These are phyloP conservation scores for Teinopalpus imperialis DNA, from an alignment of 2,888 invertebrate genomes.

Conservation along the genomic window DNA sequence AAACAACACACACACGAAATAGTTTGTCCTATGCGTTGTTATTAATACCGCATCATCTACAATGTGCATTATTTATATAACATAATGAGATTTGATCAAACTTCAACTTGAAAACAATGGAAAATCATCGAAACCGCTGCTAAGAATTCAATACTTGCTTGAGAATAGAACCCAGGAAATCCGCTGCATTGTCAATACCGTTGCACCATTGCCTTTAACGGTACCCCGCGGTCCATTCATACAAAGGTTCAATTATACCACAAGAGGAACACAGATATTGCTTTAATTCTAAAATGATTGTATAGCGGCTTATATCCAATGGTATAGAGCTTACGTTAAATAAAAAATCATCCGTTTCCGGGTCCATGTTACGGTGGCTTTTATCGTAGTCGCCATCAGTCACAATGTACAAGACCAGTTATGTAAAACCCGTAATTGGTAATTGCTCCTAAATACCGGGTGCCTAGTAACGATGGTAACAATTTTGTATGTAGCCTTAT, in stretches of 20 bases:
- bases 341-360: constrained; percentile 30
- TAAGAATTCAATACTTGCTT: constrained; percentile 54
- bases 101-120: constrained; percentile 25
- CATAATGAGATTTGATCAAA: no score
- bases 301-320: constrained; percentile 37
- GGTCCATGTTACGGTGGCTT: constrained; percentile 40
- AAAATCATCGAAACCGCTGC: constrained; percentile 15
- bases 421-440: constrained; percentile 28
- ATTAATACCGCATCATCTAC: no score
- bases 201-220: constrained; percentile 58
- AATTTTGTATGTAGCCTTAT: constrained; percentile 32
- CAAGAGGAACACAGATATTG: constrained; percentile 69
- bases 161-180: constrained; percentile 71
- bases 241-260: constrained; percentile 53
- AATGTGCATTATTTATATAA: no score
- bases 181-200: constrained; percentile 51
- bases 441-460: constrained; percentile 35
- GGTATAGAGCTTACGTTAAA: constrained; percentile 29
- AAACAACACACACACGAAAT: no score
- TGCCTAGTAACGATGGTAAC: constrained; percentile 38
- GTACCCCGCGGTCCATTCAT: constrained; percentile 43
- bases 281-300: constrained; percentile 71
- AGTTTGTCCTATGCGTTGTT: no score
- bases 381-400: constrained; percentile 8
- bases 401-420: constrained; percentile 25